phyloP scores from a whole-genome alignment of 1,140 invertebrate genomes.

The Capitella teleta region DNA sequence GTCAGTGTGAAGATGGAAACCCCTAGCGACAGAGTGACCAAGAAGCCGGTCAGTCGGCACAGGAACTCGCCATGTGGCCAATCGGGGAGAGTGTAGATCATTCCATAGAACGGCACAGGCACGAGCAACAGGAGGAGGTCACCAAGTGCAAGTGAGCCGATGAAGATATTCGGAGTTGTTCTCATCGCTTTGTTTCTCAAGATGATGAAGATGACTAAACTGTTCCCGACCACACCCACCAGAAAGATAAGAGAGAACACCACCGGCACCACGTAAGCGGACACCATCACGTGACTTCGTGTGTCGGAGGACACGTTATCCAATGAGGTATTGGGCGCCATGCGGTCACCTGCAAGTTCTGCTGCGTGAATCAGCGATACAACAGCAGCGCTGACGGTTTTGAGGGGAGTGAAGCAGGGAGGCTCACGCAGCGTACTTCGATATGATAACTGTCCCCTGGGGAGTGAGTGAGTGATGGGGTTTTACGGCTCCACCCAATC shows the following conservation, averaged over 20 bases:
- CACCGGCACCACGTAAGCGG: constrained; percentile 75
- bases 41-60: constrained; percentile 69
- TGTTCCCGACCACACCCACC: constrained; percentile 77
- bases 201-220: constrained; percentile 57
- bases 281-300: no score
- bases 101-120: constrained; percentile 66
- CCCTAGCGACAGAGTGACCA: constrained; percentile 85
- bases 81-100: constrained; percentile 69
- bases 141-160: constrained; percentile 64
- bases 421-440: no score
- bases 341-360: no score
- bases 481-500: no score
- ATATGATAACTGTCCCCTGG: no score
- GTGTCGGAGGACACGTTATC: no score
- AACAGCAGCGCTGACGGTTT: no score
- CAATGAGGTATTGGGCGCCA: no score
- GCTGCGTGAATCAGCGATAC: no score
- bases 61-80: constrained; percentile 70
- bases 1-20: constrained; percentile 88
- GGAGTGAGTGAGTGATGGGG: no score
- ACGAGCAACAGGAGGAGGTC: constrained; percentile 70
- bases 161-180: constrained; percentile 84
- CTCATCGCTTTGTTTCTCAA: constrained; percentile 29
- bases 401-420: no score
- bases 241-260: constrained; percentile 77